These are phyloP conservation scores for Alviniconcha strummeri DNA, from an alignment of 2,888 invertebrate species.

Conservation along the genomic window DNA sequence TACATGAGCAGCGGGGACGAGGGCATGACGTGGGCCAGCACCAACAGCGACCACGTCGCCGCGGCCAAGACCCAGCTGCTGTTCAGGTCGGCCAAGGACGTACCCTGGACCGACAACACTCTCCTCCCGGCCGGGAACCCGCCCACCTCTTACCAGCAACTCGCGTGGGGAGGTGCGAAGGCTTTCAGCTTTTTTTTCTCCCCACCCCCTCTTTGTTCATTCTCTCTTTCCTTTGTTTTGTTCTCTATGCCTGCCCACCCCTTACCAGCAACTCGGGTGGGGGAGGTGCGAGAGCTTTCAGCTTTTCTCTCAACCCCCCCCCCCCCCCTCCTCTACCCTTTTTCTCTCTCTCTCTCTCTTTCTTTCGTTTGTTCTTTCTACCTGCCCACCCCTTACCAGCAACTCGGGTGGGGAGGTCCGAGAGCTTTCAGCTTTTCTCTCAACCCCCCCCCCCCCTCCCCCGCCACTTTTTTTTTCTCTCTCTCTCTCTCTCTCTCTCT, in stretches of 20 bases:
- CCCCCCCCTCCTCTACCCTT: too few relatives aligned
- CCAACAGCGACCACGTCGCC: conserved; percentile 27
- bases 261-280: background rate
- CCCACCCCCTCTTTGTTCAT: background rate
- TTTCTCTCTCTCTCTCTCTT: too few relatives aligned
- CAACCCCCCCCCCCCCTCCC: background rate
- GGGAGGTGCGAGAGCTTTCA: too few relatives aligned
- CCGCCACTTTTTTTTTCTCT: too few relatives aligned
- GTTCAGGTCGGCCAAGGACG: conserved; percentile 37
- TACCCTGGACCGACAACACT: conserved; percentile 41
- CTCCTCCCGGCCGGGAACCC: conserved; percentile 39
- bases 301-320: too few relatives aligned
- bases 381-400: conserved; percentile 40
- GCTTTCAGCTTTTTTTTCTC: background rate
- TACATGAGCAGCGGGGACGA: conserved; percentile 54
- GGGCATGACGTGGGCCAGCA: conserved; percentile 52
- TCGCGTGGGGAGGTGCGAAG: conserved; percentile 49
- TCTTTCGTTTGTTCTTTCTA: background rate
- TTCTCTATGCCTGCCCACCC: background rate
- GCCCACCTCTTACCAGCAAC: conserved; percentile 34
- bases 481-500: too few relatives aligned
- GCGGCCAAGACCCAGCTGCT: conserved; percentile 26
- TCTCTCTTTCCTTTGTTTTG: background rate
- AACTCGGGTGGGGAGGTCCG: conserved; percentile 49
- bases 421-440: background rate